Evolutionary conservation across 2,888 invertebrate genomes (phyloP), one percentile per base, ranked within the genome.

Genomic region (Mechanitis mazaeus): DNA sequence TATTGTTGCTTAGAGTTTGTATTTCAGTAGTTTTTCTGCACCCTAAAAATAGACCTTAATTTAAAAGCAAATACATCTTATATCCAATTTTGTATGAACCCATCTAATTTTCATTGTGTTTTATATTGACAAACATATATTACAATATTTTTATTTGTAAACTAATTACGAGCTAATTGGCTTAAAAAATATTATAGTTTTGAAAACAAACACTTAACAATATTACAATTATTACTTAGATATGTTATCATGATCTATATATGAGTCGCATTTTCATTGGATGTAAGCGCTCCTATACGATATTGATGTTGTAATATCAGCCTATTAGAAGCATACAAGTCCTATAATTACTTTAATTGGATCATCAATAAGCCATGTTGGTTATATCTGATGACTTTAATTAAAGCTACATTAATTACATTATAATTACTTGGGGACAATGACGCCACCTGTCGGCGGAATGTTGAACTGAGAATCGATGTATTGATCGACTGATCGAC

Each of bases 341-440:
- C 69, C 69, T 79, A 82, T 84, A 84, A 82, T 82, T 78, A 75
- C 75, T 73, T 75, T 86, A 85, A 87, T 86, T 85, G 83, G 82
- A 73, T 77, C 83, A 83, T 84, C 81, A 81, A 85, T 85, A 84
- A 83, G 78, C 76, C 70, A 66, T 69, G 63, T 66, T 65, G 71
- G 73, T 69, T 73, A 79, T 86, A 86, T 85, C 85, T 81, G 84
- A 84, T 85, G 81, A 73, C 67, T 80, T 79, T 84, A 84, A 86
- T 87, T 84, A 84, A 79, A 75, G 75, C 74, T 78, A 81, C 87
- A 82, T 85, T 87, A 87, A 86, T 87, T 88, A 87, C 85, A 80
- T 81, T 86, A 82, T 87, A 87, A 87, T 87, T 88, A 86, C 78
- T 64, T 71, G 58, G 68, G 77, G 75, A 84, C 85, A 84, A 86